phyloP scores from a whole-genome alignment of 53 echinoderm and acorn worm species.

The Astropecten irregularis region DNA sequence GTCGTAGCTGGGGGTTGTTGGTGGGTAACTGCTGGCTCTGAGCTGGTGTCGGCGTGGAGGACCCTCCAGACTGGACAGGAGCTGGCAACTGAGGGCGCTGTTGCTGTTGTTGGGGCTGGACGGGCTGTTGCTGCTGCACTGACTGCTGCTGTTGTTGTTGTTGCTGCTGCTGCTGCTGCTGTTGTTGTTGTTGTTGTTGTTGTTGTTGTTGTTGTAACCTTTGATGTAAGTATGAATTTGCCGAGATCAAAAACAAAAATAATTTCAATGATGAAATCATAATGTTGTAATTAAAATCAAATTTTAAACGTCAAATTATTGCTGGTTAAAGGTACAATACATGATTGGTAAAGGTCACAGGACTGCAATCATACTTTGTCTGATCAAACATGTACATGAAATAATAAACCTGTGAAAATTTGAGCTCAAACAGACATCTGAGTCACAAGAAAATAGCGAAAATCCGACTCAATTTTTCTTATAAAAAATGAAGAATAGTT shows the following conservation, averaged over 20 bases:
- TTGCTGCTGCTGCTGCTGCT: not conserved
- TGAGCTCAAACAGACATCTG: too few relatives aligned
- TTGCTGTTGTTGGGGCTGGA: slow-evolving; percentile 43
- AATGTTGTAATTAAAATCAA: not conserved
- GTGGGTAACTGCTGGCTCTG: slow-evolving; percentile 76
- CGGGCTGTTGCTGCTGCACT: slow-evolving; percentile 12
- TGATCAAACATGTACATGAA: too few relatives aligned
- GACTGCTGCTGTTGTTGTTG: slow-evolving; percentile 37
- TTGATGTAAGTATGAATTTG: not conserved
- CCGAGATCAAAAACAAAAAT: not conserved
- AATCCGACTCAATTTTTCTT: too few relatives aligned
- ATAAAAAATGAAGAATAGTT: too few relatives aligned
- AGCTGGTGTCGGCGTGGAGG: not conserved
- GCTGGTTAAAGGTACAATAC: too few relatives aligned
- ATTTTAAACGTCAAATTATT: too few relatives aligned
- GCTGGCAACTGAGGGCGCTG: slow-evolving; percentile 35
- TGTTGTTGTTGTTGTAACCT: slow-evolving; percentile 12
- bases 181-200: not conserved
- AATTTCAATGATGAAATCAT: not conserved
- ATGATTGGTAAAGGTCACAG: too few relatives aligned
- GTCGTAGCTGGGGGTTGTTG: slow-evolving; percentile 71
- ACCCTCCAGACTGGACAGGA: slow-evolving; percentile 4
- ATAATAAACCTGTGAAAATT: too few relatives aligned
- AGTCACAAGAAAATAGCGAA: too few relatives aligned
- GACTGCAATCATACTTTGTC: too few relatives aligned